Percentiles rank a stretch among this genome's conserved stretches.
phyloP scores from a whole-genome alignment of 2,888 invertebrate genomes.

The Zygothrica quintamaculata region DNA sequence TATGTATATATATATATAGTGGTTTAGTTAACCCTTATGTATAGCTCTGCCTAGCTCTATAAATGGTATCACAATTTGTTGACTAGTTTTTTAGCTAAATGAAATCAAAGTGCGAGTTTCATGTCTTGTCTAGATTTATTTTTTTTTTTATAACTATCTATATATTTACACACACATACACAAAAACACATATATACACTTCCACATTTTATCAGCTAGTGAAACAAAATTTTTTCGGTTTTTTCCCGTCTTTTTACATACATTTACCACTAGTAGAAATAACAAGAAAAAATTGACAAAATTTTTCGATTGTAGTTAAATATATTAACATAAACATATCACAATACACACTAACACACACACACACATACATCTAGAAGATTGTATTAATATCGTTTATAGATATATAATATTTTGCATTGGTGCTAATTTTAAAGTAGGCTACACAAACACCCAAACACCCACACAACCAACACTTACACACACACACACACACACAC shows the following conservation, averaged over 20 bases:
- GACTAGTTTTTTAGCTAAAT: neutral
- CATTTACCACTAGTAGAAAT: neutral
- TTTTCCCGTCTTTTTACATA: neutral
- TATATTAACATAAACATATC: conserved; percentile 65
- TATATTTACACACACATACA: no score
- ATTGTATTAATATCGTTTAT: conserved; percentile 16
- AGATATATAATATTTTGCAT: conserved; percentile 51
- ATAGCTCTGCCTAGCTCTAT: neutral
- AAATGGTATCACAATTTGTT: neutral
- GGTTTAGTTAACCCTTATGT: neutral
- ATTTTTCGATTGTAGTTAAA: conserved; percentile 32
- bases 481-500: conserved; percentile 10
- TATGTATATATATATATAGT: conserved; percentile 16
- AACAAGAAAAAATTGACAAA: neutral
- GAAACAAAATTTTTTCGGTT: conserved; percentile 8
- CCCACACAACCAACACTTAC: conserved; percentile 17
- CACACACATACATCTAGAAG: conserved; percentile 16
- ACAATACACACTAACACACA: conserved; percentile 32
- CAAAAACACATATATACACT: no score
- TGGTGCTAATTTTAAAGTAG: conserved; percentile 74
- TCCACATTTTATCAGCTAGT: no score
- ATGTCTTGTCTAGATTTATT: no score
- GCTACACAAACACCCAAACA: conserved; percentile 36
- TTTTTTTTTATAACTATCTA: no score
- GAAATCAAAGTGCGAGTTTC: neutral